Conservation (phyloP, 2,113 vertebrate species). For the Leucoraja erinaceus region DNA sequence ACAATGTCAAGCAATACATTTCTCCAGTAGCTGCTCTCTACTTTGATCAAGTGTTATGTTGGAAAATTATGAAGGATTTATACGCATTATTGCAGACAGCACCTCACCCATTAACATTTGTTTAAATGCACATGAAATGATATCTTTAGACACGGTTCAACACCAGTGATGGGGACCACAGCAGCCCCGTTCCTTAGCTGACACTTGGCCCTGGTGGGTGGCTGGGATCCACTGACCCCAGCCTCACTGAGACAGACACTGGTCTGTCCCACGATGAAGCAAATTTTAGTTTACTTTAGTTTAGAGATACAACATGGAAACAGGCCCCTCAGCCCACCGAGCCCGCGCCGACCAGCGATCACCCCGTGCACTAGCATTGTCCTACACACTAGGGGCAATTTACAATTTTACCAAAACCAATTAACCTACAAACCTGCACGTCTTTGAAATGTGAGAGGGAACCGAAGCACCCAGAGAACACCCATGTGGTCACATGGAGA, state of each 20-base stretch:
- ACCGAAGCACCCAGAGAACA: too few relatives aligned
- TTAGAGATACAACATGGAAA: too few relatives aligned
- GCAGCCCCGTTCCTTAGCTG: background rate
- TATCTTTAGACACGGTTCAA: background rate
- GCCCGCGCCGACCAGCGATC: too few relatives aligned
- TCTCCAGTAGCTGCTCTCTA: background rate
- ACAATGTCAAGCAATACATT: background rate
- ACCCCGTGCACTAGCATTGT: too few relatives aligned
- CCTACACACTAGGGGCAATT: too few relatives aligned
- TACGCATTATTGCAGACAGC: background rate
- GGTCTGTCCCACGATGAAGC: too few relatives aligned
- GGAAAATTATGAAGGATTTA: background rate
- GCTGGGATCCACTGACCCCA: background rate
- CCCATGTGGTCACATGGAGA: too few relatives aligned
- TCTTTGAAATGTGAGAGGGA: too few relatives aligned
- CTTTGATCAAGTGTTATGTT: background rate
- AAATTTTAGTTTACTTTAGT: too few relatives aligned
- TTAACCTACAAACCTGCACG: too few relatives aligned
- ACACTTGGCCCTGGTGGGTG: background rate
- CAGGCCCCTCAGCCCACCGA: too few relatives aligned
- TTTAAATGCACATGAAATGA: background rate
- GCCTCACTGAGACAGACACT: background rate
- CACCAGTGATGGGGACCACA: background rate
- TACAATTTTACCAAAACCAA: too few relatives aligned
- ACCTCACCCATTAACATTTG: background rate